Conservation (phyloP, 2,113 vertebrate species). For the Mesocricetus auratus region DNA sequence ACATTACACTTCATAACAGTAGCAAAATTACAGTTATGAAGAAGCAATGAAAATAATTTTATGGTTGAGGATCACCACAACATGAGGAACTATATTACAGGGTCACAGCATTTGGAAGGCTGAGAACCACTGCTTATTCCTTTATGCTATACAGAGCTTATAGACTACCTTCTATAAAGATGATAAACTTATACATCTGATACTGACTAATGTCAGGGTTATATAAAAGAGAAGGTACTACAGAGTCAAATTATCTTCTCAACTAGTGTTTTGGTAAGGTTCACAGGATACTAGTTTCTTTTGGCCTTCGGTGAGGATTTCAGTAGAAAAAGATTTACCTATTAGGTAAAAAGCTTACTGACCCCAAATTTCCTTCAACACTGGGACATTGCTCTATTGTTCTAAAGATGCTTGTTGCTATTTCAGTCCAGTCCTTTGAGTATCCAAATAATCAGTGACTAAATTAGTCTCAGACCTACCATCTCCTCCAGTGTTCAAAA, state of each 20-base stretch:
- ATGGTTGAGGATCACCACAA: neutral
- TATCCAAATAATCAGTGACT: neutral
- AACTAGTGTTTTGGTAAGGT: neutral
- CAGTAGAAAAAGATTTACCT: neutral
- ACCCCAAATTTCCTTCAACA: neutral
- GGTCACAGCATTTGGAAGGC: neutral
- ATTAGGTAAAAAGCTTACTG: neutral
- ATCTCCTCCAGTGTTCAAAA: neutral
- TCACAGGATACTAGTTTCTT: neutral
- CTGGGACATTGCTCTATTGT: neutral
- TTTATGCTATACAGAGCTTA: neutral
- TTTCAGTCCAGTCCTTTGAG: neutral
- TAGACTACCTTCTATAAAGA: neutral
- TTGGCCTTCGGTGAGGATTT: neutral
- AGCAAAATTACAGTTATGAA: neutral
- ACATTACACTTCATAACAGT: neutral
- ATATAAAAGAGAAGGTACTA: neutral
- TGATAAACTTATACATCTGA: neutral
- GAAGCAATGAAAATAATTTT: neutral
- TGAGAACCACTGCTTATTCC: neutral
- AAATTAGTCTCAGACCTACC: constrained; percentile 22
- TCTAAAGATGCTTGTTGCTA: neutral
- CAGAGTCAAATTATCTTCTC: neutral
- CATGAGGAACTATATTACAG: neutral
- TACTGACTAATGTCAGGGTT: neutral